phyloP scores from a whole-genome alignment of 2,113 vertebrate species.

The Anser cygnoides region DNA sequence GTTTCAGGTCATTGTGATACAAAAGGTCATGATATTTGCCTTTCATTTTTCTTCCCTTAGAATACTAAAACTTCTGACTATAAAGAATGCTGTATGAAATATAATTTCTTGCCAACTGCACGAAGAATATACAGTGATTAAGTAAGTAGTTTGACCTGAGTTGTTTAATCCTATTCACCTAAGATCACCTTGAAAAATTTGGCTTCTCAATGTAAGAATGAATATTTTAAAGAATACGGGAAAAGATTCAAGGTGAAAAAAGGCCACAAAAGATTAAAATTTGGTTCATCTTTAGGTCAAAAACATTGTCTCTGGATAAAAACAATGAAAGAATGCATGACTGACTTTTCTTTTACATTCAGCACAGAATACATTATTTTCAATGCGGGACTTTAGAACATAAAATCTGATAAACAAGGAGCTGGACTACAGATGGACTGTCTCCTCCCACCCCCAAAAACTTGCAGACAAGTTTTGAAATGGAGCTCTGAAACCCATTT shows the following conservation, averaged over 20 bases:
- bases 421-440: not conserved
- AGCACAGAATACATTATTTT: not conserved
- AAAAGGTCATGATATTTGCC: slow-evolving; percentile 64
- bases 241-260: slow-evolving; percentile 38
- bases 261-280: slow-evolving; percentile 29
- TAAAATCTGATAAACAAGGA: not conserved
- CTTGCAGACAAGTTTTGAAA: not conserved
- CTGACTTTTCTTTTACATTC: not conserved
- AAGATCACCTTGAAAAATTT: slow-evolving; percentile 62
- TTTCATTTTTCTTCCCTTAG: slow-evolving; percentile 54
- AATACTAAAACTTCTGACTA: slow-evolving; percentile 57
- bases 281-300: slow-evolving; percentile 34
- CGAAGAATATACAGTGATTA: slow-evolving; percentile 68
- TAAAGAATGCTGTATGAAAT: slow-evolving; percentile 48
- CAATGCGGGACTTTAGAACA: not conserved
- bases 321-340: not conserved
- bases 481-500: not conserved
- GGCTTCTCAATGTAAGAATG: slow-evolving; percentile 12
- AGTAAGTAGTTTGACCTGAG: slow-evolving; percentile 60
- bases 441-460: not conserved
- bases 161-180: slow-evolving; percentile 69
- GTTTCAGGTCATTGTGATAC: slow-evolving; percentile 62
- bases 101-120: slow-evolving; percentile 57
- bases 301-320: slow-evolving; percentile 42
- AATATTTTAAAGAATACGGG: slow-evolving; percentile 49